Evolutionary conservation across 2,888 invertebrate species (phyloP).

Genomic region (Crioceris asparagi): DNA sequence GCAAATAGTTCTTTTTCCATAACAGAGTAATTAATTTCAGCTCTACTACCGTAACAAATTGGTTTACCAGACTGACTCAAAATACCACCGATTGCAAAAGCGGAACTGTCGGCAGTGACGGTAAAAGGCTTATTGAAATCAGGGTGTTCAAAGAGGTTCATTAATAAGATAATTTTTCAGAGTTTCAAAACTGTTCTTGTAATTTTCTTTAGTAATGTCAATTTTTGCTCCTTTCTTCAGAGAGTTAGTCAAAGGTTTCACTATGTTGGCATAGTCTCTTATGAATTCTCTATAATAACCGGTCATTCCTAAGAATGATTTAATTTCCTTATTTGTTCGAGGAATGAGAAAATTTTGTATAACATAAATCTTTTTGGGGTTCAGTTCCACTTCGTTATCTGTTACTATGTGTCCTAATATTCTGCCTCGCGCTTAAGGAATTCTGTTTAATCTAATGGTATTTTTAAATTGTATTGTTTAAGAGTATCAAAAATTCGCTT

Average conservation of each 20-base stretch:
- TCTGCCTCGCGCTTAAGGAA: constrained; percentile 29
- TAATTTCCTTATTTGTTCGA: constrained; percentile 24
- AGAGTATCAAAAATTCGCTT: neutral
- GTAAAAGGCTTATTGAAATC: constrained; percentile 18
- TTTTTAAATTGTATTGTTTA: neutral
- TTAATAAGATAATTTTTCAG: neutral
- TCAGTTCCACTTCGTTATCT: constrained; percentile 32
- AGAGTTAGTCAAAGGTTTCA: constrained; percentile 25
- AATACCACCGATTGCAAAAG: constrained; percentile 25
- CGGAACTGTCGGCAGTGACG: constrained; percentile 25
- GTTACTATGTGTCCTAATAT: no score
- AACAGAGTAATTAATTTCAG: no score
- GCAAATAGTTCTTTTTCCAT: constrained; percentile 22
- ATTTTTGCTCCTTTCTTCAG: constrained; percentile 20
- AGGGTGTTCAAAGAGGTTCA: constrained; percentile 3
- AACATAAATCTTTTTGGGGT: constrained; percentile 24
- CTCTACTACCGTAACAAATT: constrained; percentile 23
- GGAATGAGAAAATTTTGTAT: constrained; percentile 25
- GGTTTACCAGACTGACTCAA: constrained; percentile 18
- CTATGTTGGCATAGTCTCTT: constrained; percentile 24
- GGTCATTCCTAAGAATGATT: constrained; percentile 26
- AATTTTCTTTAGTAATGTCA: constrained; percentile 3
- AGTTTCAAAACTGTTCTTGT: constrained; percentile 7
- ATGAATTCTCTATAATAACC: constrained; percentile 29
- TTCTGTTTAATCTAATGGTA: constrained; percentile 28